Percentiles rank a stretch among this genome's conserved stretches.
phyloP scores from a whole-genome alignment of 1,140 invertebrate genomes.

The Musca domestica region DNA sequence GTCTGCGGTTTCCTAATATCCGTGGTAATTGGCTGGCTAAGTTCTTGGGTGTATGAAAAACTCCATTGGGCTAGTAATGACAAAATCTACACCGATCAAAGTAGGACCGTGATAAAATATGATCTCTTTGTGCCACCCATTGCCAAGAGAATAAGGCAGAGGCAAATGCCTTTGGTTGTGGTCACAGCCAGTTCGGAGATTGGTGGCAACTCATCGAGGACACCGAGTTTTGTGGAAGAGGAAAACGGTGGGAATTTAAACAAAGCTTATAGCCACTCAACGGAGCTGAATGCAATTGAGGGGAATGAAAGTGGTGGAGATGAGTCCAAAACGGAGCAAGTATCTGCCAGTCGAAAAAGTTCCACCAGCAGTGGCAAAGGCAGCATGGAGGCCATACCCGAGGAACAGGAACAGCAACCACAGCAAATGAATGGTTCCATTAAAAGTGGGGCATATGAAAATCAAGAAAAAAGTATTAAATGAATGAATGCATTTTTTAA shows the following conservation, averaged over 20 bases:
- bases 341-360: background rate
- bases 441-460: too few relatives aligned
- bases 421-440: too few relatives aligned
- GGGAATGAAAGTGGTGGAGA: background rate
- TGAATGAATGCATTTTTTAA: too few relatives aligned
- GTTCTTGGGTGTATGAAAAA: constrained; percentile 55
- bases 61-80: constrained; percentile 43
- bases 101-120: constrained; percentile 54
- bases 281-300: background rate
- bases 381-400: background rate
- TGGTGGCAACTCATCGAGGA: constrained; percentile 22
- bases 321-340: background rate
- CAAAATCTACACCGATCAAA: constrained; percentile 38
- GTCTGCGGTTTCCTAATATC: constrained; percentile 68
- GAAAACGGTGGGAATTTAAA: background rate
- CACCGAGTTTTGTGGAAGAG: constrained; percentile 23
- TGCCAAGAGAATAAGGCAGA: constrained; percentile 52
- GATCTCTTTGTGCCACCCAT: constrained; percentile 66
- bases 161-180: constrained; percentile 43
- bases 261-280: constrained; percentile 2
- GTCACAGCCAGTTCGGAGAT: constrained; percentile 41
- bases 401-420: background rate
- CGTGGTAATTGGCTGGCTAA: constrained; percentile 64
- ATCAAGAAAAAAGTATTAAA: too few relatives aligned
- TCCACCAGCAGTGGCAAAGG: background rate